These are phyloP conservation scores for Ptiloglossa arizonensis DNA, from an alignment of 1,140 invertebrate genomes.

Conservation along the genomic window DNA sequence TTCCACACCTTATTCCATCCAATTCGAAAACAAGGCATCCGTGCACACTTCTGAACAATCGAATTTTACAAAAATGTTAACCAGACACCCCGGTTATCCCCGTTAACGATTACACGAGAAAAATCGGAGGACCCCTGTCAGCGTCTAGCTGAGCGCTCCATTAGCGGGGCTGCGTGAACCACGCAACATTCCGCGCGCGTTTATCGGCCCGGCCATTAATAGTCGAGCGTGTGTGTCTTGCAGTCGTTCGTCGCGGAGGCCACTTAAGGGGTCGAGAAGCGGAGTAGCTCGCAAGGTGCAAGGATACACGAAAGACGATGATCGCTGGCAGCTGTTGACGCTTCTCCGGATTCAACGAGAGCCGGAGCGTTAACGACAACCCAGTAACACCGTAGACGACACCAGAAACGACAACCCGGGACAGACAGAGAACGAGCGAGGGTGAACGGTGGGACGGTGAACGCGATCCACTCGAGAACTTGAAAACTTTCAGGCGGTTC, in stretches of 20 bases:
- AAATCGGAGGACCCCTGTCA: background rate
- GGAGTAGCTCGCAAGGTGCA: conserved; percentile 49
- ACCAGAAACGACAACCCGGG: background rate
- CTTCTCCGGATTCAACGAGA: conserved; percentile 33
- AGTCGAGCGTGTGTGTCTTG: background rate
- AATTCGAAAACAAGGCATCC: no score
- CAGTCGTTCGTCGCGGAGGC: conserved; percentile 18
- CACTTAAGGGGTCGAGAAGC: conserved; percentile 48
- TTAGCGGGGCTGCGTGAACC: conserved; percentile 28
- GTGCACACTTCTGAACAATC: no score
- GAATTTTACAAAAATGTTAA: no score
- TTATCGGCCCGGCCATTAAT: conserved; percentile 35
- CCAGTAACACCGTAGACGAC: conserved; percentile 40
- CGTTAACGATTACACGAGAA: background rate
- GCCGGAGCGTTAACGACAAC: conserved; percentile 41
- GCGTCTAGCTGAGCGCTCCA: background rate
- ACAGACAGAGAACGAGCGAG: background rate
- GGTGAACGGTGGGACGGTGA: background rate
- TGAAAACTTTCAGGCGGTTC: conserved; percentile 52
- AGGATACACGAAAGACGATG: conserved; percentile 50
- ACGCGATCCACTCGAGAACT: conserved; percentile 15
- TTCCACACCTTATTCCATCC: no score
- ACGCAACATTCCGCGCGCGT: background rate
- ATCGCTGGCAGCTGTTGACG: conserved; percentile 61
- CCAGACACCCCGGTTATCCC: no score